phyloP scores from a whole-genome alignment of 2,888 invertebrate species.

The Drosophila kambysellisi region DNA sequence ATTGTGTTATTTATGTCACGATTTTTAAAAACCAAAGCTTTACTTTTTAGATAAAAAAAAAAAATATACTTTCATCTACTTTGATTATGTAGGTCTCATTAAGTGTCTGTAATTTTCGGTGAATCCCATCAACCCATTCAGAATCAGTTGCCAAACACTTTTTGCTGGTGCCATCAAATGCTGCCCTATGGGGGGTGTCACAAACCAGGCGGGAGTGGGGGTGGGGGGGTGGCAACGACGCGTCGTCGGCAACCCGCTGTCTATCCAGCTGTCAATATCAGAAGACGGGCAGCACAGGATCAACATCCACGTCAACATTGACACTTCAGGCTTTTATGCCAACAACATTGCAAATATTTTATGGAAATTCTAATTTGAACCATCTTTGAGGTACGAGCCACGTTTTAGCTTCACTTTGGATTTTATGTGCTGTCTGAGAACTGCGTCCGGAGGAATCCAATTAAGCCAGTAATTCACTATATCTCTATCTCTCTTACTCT shows the following conservation, averaged over 20 bases:
- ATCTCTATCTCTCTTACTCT: neutral
- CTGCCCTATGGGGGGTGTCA: slow-evolving; percentile 40
- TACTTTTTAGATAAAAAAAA: neutral
- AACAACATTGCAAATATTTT: slow-evolving; percentile 45
- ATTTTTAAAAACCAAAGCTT: neutral
- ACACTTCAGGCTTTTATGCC: slow-evolving; percentile 34
- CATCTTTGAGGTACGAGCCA: slow-evolving; percentile 24
- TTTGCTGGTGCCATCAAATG: slow-evolving; percentile 41
- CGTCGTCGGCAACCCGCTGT: slow-evolving; percentile 56
- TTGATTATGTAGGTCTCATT: neutral
- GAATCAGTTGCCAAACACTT: slow-evolving; percentile 19
- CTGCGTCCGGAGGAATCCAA: slow-evolving; percentile 62
- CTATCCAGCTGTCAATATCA: slow-evolving; percentile 74
- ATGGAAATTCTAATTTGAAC: slow-evolving; percentile 55
- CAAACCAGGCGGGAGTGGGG: slow-evolving; percentile 9
- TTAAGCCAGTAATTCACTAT: slow-evolving; percentile 38
- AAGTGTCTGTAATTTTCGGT: too few species aligned
- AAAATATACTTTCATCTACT: neutral
- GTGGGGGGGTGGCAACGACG: neutral
- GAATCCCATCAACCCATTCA: slow-evolving; percentile 26
- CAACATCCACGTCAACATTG: slow-evolving; percentile 41
- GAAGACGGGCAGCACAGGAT: slow-evolving; percentile 47
- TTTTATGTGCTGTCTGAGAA: slow-evolving; percentile 13
- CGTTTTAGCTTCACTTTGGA: slow-evolving; percentile 24
- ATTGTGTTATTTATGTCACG: neutral